Evolutionary conservation across 2,797 vertebrate species (phyloP), one percentile per base, ranked within the genome.

Genomic region (Hemitrygon akajei): DNA sequence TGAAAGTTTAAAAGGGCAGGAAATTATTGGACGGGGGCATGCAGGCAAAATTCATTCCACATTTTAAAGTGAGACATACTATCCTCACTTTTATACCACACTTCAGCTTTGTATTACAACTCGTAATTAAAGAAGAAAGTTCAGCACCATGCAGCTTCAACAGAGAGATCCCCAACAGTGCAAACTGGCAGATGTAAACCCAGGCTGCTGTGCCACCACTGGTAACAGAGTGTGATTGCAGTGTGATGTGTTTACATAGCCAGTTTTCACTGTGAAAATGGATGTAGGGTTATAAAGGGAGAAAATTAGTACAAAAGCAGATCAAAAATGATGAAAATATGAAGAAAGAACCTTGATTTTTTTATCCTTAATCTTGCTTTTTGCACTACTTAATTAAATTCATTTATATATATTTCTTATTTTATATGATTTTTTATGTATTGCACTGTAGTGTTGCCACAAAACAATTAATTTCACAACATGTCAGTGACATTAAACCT

Each of bases 1-100:
- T 87, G 37, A 87, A 73, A 27, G 81, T 30, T 84, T 84, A 84
- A 84, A 47, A 84, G 47, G 82, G 27, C 82, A 84, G 84, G 30
- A 58, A 58, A 86, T 60, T 60, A 86, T 86, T 63, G 82, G 12
- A 60, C 60, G 25, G 58, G 27, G 9, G 10, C 58, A 63, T 63
- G 84, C 58, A 16, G 14, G 14, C 27, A 87, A 27, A 87, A 87
- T 87, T 63, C 20, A 58, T 27, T 58, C 25, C 25, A 84, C 47
- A n/a, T 86, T 27, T 86, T 60, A 60, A 18, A 27, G 12, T 20
- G 22, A 63, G 30, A 87, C 27, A 87, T 20, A n/a, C 56, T 63
- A 58, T 60, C 22, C 30, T 87, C 34, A 30, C 34, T 16, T 87
- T 34, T n/a, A 60, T 18, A 9, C 14, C 30, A 20, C n/a, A 63